A percentile compares a stretch with the other conserved stretches of the same genome.
Evolutionary conservation across 30 jellyfish, hydroid and myxozoan species (phyloP).

Genomic region (Aurelia coerulea): DNA sequence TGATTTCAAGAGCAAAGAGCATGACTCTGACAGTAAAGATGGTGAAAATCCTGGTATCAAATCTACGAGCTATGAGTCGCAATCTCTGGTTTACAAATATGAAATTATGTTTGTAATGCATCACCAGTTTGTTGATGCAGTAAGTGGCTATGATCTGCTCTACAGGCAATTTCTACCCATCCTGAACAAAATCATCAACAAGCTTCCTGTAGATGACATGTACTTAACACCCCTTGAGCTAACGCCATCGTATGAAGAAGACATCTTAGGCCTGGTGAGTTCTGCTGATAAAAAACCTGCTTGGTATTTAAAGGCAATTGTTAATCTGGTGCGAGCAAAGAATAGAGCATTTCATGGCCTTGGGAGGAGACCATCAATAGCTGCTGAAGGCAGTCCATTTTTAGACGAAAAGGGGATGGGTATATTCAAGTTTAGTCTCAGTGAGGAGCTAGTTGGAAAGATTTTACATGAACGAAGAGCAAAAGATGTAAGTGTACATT

Average conservation of each 20-base stretch:
- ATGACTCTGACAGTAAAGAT: no score
- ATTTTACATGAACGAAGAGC: constrained; percentile 25
- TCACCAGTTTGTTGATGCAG: constrained; percentile 54
- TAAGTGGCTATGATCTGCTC: constrained; percentile 52
- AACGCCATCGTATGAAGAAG: constrained; percentile 52
- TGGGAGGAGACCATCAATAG: neutral
- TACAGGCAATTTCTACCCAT: constrained; percentile 62
- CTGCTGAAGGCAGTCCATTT: constrained; percentile 35
- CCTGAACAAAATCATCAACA: constrained; percentile 27
- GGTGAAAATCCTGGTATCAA: neutral
- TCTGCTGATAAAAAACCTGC: constrained; percentile 40
- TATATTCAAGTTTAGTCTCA: neutral
- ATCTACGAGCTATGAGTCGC: neutral
- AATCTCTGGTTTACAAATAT: neutral
- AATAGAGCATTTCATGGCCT: neutral
- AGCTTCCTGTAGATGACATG: constrained; percentile 29
- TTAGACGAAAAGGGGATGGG: constrained; percentile 30
- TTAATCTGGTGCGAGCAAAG: constrained; percentile 12
- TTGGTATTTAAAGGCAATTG: constrained; percentile 28
- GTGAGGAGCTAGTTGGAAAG: constrained; percentile 20
- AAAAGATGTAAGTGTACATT: constrained; percentile 37
- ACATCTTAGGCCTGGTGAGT: constrained; percentile 6
- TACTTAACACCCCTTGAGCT: constrained; percentile 34
- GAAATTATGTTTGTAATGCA: constrained; percentile 37
- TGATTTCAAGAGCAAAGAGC: no score